Evolutionary conservation across 2,797 vertebrate genomes (phyloP).

Genomic region (Onychomys arenicola): DNA sequence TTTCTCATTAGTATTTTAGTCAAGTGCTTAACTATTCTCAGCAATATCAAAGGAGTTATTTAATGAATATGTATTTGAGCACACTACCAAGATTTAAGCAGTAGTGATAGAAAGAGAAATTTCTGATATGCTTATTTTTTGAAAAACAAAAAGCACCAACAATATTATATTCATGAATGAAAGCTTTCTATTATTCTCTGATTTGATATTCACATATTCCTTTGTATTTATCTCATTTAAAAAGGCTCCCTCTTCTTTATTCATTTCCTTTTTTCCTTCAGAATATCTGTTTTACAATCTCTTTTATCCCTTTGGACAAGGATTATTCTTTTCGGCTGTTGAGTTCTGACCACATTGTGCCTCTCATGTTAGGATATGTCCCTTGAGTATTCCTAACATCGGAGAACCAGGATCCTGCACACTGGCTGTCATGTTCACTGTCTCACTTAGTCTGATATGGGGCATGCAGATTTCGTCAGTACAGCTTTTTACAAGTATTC

Average conservation of each 20-base stretch:
- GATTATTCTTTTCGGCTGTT: background rate
- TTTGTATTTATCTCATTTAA: background rate
- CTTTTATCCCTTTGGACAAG: background rate
- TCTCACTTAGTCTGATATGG: background rate
- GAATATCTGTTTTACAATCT: background rate
- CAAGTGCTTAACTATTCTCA: background rate
- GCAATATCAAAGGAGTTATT: conserved; percentile 41
- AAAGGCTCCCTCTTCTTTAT: background rate
- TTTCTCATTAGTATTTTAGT: conserved; percentile 51
- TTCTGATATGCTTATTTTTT: conserved; percentile 16
- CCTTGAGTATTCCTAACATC: background rate
- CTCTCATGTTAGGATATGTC: background rate
- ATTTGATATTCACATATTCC: conserved; percentile 32
- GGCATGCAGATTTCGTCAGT: background rate
- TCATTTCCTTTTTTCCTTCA: background rate
- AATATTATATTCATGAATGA: background rate
- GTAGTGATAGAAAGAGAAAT: conserved; percentile 5
- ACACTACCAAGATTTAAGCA: conserved; percentile 48
- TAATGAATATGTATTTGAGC: conserved; percentile 9
- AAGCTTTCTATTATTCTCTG: background rate
- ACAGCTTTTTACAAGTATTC: conserved; percentile 28
- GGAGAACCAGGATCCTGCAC: background rate
- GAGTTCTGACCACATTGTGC: background rate
- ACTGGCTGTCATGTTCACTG: background rate
- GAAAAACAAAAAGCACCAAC: accelerated